A percentile compares a stretch with the other conserved stretches of the same genome.
These are phyloP conservation scores for Poecilobothrus nobilitatus DNA, from an alignment of 2,888 invertebrate genomes.

Conservation along the genomic window DNA sequence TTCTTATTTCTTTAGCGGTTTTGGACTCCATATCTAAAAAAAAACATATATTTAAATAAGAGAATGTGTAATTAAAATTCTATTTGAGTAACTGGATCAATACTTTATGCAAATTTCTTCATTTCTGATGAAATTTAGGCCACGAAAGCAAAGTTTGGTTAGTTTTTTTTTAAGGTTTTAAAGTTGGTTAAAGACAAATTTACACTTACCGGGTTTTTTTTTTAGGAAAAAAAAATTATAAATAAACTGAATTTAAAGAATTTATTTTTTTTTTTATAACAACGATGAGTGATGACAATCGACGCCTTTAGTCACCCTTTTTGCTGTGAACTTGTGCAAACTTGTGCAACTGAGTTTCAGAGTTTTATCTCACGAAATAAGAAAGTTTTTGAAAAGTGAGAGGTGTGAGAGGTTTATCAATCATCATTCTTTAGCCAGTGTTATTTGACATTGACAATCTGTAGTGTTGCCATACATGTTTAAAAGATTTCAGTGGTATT, in stretches of 20 bases:
- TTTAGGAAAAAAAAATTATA: background rate
- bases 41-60: background rate
- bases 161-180: background rate
- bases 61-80: too few relatives aligned
- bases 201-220: background rate
- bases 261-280: background rate
- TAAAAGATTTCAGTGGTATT: too few relatives aligned
- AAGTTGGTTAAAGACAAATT: background rate
- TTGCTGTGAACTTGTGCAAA: too few relatives aligned
- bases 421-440: too few relatives aligned
- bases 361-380: too few relatives aligned
- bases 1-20: conserved; percentile 67
- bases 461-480: too few relatives aligned
- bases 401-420: too few relatives aligned
- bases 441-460: too few relatives aligned
- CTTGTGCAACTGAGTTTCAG: too few relatives aligned
- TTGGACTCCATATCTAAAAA: background rate
- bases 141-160: background rate
- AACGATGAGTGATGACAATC: background rate
- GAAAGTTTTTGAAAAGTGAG: too few relatives aligned
- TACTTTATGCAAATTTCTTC: background rate
- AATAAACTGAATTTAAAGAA: background rate
- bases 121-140: background rate
- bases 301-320: background rate
- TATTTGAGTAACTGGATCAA: background rate